Evolutionary conservation across 2,113 vertebrate species (phyloP).

Genomic region (Hepsetus odoe): DNA sequence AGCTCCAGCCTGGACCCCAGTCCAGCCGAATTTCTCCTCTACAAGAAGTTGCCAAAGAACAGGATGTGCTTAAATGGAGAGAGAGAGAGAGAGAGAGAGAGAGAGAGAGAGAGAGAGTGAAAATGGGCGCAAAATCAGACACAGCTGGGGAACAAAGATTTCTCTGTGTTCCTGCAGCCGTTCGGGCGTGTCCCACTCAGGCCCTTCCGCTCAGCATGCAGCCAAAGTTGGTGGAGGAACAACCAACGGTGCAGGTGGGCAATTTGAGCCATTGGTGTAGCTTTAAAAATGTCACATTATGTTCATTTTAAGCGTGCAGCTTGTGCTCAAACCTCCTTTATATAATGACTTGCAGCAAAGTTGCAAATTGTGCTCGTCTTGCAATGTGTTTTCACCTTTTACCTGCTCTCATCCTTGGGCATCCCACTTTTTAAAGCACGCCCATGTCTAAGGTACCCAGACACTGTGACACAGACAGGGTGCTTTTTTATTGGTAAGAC

Average conservation of each 20-base stretch:
- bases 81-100: conserved; percentile 67
- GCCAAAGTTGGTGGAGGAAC: not conserved
- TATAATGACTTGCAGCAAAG: too few relatives aligned
- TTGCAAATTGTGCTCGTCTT: too few relatives aligned
- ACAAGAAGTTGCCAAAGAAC: conserved; percentile 87
- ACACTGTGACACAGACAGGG: too few relatives aligned
- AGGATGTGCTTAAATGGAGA: conserved; percentile 83
- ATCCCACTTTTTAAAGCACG: too few relatives aligned
- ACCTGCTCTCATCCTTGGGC: too few relatives aligned
- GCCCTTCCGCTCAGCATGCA: not conserved
- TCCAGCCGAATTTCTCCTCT: conserved; percentile 74
- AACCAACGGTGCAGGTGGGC: too few relatives aligned
- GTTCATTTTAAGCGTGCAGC: too few relatives aligned
- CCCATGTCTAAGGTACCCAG: too few relatives aligned
- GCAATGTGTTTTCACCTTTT: too few relatives aligned
- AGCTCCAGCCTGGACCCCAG: conserved; percentile 64
- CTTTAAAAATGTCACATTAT: too few relatives aligned
- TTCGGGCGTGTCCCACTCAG: conserved; percentile 34
- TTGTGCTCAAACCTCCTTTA: too few relatives aligned
- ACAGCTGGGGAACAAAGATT: conserved; percentile 85
- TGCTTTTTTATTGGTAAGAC: too few relatives aligned
- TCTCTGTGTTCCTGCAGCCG: conserved; percentile 58
- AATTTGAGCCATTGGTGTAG: not conserved
- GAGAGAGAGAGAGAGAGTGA: conserved; percentile 64
- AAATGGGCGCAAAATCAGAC: conserved; percentile 73